phyloP scores from a whole-genome alignment of 2,113 vertebrate species.

The Garra rufa region DNA sequence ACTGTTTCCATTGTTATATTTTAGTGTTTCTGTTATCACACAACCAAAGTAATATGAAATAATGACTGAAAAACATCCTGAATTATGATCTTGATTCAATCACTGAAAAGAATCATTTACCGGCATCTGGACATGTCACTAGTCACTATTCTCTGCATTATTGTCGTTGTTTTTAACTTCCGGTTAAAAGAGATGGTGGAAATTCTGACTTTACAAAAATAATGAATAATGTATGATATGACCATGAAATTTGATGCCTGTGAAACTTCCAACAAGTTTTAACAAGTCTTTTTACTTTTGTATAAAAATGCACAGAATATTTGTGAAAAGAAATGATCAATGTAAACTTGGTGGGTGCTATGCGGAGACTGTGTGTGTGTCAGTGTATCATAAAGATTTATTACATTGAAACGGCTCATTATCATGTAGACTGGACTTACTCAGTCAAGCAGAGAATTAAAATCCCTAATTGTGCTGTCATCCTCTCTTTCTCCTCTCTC shows the following conservation, averaged over 20 bases:
- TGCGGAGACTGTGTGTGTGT: conserved; percentile 62
- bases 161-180: too few relatives aligned
- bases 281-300: conserved; percentile 13
- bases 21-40: too few relatives aligned
- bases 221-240: background rate
- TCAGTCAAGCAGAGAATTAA: conserved; percentile 99
- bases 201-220: background rate
- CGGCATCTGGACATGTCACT: too few relatives aligned
- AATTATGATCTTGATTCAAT: too few relatives aligned
- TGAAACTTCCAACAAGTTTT: background rate
- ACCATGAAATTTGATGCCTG: background rate
- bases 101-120: too few relatives aligned
- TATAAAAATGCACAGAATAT: conserved; percentile 9
- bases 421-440: conserved; percentile 96
- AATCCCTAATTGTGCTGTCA: conserved; percentile 99
- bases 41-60: too few relatives aligned
- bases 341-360: conserved; percentile 54
- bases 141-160: too few relatives aligned
- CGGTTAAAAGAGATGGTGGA: background rate
- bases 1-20: too few relatives aligned
- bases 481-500: conserved; percentile 68
- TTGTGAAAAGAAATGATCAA: conserved; percentile 14
- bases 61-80: too few relatives aligned
- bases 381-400: conserved; percentile 94
- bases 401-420: conserved; percentile 92